A percentile compares a stretch with the other conserved stretches of the same genome.
These are phyloP conservation scores for Melanogrammus aeglefinus DNA, from an alignment of 2,797 vertebrate species.

Conservation along the genomic window DNA sequence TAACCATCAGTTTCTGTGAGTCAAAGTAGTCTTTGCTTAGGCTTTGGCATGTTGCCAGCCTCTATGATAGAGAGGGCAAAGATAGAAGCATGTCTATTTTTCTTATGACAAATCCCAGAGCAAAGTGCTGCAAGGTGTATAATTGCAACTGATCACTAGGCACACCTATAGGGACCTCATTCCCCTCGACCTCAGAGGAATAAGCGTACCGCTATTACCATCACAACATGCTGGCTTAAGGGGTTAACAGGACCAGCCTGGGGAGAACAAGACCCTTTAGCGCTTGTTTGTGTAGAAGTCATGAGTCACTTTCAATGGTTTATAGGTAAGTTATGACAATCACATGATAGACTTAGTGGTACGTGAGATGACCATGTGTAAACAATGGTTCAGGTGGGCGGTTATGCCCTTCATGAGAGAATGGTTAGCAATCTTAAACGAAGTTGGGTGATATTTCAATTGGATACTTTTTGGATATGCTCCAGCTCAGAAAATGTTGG, in stretches of 20 bases:
- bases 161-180: constrained; percentile 37
- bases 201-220: constrained; percentile 15
- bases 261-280: neutral
- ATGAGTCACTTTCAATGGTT: constrained; percentile 14
- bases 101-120: constrained; percentile 17
- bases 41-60: neutral
- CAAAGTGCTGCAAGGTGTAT: neutral
- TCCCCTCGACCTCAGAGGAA: constrained; percentile 29
- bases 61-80: neutral
- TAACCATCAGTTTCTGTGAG: neutral
- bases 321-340: constrained; percentile 36
- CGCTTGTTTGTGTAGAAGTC: neutral
- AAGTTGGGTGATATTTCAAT: neutral
- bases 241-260: neutral
- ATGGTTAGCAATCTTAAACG: neutral
- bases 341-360: neutral
- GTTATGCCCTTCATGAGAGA: neutral
- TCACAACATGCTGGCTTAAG: constrained; percentile 16
- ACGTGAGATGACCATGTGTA: neutral
- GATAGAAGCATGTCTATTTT: neutral
- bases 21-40: neutral
- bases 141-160: neutral
- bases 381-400: neutral
- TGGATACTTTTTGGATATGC: neutral
- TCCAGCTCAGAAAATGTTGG: neutral